Percentiles rank a stretch among this genome's conserved stretches.
phyloP scores from a whole-genome alignment of 2,113 vertebrate species.

The Corythaixoides concolor region DNA sequence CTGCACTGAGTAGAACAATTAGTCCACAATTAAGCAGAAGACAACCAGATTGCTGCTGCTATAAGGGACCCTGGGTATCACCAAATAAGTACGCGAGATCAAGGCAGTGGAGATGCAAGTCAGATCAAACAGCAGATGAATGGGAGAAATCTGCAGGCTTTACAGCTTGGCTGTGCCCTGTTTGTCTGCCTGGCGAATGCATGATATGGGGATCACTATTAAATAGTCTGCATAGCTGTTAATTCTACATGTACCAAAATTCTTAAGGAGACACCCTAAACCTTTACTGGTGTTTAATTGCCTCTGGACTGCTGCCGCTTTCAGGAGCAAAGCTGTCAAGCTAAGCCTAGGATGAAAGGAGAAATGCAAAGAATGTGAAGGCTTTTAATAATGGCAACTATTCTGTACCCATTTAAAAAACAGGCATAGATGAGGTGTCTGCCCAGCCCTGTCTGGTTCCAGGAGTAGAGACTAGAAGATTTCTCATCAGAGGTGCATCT shows the following conservation, averaged over 20 bases:
- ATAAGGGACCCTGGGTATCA: background rate
- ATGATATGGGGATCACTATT: background rate
- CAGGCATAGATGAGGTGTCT: background rate
- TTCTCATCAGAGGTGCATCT: background rate
- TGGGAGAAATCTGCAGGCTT: slow-evolving; percentile 14
- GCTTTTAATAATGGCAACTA: slow-evolving; percentile 28
- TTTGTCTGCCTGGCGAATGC: background rate
- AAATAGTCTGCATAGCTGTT: slow-evolving; percentile 2
- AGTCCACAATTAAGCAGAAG: background rate
- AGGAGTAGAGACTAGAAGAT: background rate
- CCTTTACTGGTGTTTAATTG: background rate
- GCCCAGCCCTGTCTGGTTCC: background rate
- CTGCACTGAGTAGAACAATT: background rate
- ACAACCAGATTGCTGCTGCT: background rate
- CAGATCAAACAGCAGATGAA: background rate
- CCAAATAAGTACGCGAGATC: slow-evolving; percentile 1
- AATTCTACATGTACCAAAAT: slow-evolving; percentile 3
- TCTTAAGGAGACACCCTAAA: background rate
- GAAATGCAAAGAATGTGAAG: slow-evolving; percentile 38
- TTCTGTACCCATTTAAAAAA: background rate
- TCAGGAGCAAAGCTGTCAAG: background rate
- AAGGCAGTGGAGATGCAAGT: background rate
- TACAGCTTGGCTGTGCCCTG: background rate
- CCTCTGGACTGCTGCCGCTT: background rate
- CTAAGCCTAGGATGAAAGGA: slow-evolving; percentile 21